Conservation (phyloP, 2,113 vertebrate species). For the Ciconia boyciana region DNA sequence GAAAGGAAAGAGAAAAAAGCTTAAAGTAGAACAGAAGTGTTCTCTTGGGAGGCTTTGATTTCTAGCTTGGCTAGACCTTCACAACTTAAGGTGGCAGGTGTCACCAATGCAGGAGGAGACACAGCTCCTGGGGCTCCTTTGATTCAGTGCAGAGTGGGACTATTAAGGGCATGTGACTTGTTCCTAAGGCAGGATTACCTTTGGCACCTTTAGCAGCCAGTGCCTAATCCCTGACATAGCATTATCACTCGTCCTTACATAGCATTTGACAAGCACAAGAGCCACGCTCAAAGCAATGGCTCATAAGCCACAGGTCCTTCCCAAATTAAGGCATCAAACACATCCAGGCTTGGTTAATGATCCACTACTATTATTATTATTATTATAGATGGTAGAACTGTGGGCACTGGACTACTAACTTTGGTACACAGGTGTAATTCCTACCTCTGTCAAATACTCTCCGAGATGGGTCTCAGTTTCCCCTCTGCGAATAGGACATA, state of each 20-base stretch:
- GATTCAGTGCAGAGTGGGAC: fast-evolving
- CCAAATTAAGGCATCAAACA: background rate
- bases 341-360: background rate
- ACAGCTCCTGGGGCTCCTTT: background rate
- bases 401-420: background rate
- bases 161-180: background rate
- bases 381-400: background rate
- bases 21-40: background rate
- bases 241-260: background rate
- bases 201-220: background rate
- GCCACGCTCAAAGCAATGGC: background rate
- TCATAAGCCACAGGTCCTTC: background rate
- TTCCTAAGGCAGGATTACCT: background rate
- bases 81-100: no score
- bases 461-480: background rate
- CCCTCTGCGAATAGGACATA: background rate
- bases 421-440: background rate
- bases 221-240: background rate
- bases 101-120: background rate
- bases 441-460: background rate
- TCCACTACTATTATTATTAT: background rate
- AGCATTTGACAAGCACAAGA: background rate
- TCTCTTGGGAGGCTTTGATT: background rate
- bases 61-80: background rate
- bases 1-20: background rate